These are phyloP conservation scores for Chalcosyrphus nemorum DNA, from an alignment of 2,888 invertebrate genomes.

Conservation along the genomic window DNA sequence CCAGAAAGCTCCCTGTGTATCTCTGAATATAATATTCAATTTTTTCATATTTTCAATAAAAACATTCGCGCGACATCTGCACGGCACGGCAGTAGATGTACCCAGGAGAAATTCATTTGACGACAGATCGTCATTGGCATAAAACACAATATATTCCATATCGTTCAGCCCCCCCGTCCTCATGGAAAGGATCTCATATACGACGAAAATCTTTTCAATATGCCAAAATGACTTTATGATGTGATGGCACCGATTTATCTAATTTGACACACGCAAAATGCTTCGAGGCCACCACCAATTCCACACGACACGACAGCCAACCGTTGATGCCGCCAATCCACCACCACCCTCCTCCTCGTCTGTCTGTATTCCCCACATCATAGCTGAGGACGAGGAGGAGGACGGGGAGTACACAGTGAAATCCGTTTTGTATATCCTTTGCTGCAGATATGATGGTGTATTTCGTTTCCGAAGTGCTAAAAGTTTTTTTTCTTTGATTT, in stretches of 20 bases:
- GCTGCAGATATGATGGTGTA: not conserved
- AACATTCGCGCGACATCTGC: constrained; percentile 72
- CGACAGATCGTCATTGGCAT: constrained; percentile 71
- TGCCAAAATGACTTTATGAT: constrained; percentile 81
- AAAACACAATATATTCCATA: constrained; percentile 71
- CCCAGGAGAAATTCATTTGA: constrained; percentile 69
- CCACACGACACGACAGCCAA: constrained; percentile 54
- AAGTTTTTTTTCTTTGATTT: constrained; percentile 51
- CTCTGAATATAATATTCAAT: constrained; percentile 61
- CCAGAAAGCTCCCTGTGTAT: constrained; percentile 20
- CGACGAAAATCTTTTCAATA: constrained; percentile 79
- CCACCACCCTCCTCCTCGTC: constrained; percentile 29
- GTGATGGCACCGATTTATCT: constrained; percentile 82
- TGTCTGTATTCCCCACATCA: not conserved
- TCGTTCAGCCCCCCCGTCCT: constrained; percentile 31
- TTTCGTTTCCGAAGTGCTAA: constrained; percentile 51
- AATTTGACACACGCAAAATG: constrained; percentile 75
- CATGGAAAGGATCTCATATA: constrained; percentile 56
- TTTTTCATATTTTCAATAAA: constrained; percentile 66
- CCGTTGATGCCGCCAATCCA: not conserved
- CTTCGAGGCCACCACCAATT: constrained; percentile 63
- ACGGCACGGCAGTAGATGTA: constrained; percentile 43
- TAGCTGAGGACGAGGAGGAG: not conserved
- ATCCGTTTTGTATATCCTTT: constrained; percentile 9
- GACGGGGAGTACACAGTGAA: constrained; percentile 1